These are phyloP conservation scores for Argyresthia goedartella DNA, from an alignment of 2,888 invertebrate genomes.

Conservation along the genomic window DNA sequence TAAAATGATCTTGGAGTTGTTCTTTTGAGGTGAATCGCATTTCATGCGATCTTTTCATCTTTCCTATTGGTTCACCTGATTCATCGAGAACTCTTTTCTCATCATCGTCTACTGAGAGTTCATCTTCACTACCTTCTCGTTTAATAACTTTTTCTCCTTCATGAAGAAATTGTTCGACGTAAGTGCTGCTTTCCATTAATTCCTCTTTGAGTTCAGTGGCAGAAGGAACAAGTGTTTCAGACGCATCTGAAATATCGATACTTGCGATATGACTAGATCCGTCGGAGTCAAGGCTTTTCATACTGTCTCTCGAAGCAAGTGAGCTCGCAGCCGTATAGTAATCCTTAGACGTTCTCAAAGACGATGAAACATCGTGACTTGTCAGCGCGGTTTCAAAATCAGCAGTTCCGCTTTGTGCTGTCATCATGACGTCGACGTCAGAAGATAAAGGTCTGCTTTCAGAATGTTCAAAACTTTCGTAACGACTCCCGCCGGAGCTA, in stretches of 20 bases:
- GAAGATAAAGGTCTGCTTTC: constrained; percentile 89
- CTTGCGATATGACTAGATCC: constrained; percentile 91
- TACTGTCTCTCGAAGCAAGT: constrained; percentile 90
- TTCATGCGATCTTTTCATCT: constrained; percentile 91
- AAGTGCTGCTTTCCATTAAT: constrained; percentile 74
- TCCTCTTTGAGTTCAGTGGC: constrained; percentile 85
- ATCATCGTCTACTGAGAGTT: constrained; percentile 70
- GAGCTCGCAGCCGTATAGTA: constrained; percentile 89
- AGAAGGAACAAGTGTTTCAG: constrained; percentile 94
- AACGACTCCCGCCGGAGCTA: constrained; percentile 90
- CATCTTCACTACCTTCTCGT: constrained; percentile 63
- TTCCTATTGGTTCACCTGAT: constrained; percentile 69
- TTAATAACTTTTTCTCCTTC: constrained; percentile 41
- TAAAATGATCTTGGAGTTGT: constrained; percentile 61
- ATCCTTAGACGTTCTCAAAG: constrained; percentile 83
- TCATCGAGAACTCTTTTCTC: constrained; percentile 55
- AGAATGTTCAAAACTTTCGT: constrained; percentile 88
- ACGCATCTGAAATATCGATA: constrained; percentile 91
- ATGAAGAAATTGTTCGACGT: constrained; percentile 65
- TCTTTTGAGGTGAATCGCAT: constrained; percentile 86
- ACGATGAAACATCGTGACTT: constrained; percentile 82
- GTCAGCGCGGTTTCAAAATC: constrained; percentile 90
- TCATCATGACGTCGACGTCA: constrained; percentile 85
- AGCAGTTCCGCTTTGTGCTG: constrained; percentile 83
- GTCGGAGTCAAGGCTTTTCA: constrained; percentile 91